Percentiles rank a stretch among this genome's conserved stretches.
Evolutionary conservation across 2,113 vertebrate species (phyloP).

Genomic region (Rafetus swinhoei): DNA sequence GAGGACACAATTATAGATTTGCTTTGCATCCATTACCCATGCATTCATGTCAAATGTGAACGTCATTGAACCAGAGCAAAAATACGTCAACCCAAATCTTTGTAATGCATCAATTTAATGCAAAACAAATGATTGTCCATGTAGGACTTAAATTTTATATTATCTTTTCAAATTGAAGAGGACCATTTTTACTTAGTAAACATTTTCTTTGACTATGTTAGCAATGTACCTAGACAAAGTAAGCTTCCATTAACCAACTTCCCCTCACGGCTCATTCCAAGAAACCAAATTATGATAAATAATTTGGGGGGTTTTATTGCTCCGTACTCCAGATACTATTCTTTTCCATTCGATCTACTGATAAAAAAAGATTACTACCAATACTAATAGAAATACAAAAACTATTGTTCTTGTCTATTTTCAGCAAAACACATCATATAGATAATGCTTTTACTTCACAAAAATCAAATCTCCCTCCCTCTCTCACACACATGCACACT

Average conservation of each 20-base stretch:
- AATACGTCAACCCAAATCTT: constrained; percentile 20
- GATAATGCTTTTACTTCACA: background rate
- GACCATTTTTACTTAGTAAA: background rate
- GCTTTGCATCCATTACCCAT: constrained; percentile 30
- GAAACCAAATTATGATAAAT: background rate
- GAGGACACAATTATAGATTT: constrained; percentile 41
- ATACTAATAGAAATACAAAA: background rate
- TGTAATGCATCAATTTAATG: constrained; percentile 49
- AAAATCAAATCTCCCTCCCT: background rate
- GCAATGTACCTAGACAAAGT: background rate
- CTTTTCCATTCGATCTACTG: background rate
- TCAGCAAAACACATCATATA: background rate
- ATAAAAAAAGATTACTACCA: background rate
- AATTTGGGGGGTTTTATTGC: background rate
- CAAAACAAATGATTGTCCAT: constrained; percentile 8
- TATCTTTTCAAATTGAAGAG: background rate
- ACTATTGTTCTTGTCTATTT: background rate
- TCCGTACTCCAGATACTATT: background rate
- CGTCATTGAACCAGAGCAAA: constrained; percentile 30
- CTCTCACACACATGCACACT: too few species aligned
- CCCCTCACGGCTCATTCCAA: background rate
- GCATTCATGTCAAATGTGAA: constrained; percentile 7
- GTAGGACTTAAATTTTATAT: constrained; percentile 5
- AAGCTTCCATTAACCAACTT: background rate
- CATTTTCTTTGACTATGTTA: background rate